Evolutionary conservation across 1,140 invertebrate species (phyloP), one percentile per base, ranked within the genome.

Genomic region (Dreissena polymorpha): DNA sequence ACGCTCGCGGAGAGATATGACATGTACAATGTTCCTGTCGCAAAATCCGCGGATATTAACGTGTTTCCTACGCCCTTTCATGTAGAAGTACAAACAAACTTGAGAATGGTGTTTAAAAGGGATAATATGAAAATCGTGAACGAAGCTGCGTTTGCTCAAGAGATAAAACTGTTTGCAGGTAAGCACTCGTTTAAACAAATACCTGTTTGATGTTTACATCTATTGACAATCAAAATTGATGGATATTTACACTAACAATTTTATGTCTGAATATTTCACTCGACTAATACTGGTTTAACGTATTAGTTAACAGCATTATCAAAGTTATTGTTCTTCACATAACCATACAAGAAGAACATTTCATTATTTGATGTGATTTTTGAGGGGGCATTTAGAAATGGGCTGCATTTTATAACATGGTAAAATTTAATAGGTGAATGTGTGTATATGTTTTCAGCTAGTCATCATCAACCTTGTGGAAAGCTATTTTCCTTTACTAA

Each of bases 151-250:
- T 83, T 83, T 49, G 16, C 49, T 12, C 10, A 75, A 27, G 80
- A 83, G 65, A 51, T 83, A 23, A 67, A 75, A 50, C 14, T 29
- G n/a, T 67, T 83, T 57, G 60, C 60, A 68, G 72, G 80, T 83
- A 82, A 18, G 51, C 29, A 57, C 3, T 18, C 27, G 50, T 74
- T 13, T 14, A 53, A 27, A 53, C 53, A 29, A 39, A n/a, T 7
- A 3, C 23, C 18, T 18, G 2, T 23, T 63, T 13, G 5, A 16
- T 68, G 21, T 51, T 50, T 50, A n/a, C 18, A 55, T 10, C 51
- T 53, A 23, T 72, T 0, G 23, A 5, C 18, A 51, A 21, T 21
- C n/a, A 72, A 51, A 50, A 27, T 7, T 72, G 8, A 12, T 16
- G 27, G 53, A 39, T 39, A 39, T 39, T 18, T 49, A 21, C 27